Evolutionary conservation across 2,797 vertebrate species (phyloP), one percentile per base, ranked within the genome.

Genomic region (Gastrophryne carolinensis): DNA sequence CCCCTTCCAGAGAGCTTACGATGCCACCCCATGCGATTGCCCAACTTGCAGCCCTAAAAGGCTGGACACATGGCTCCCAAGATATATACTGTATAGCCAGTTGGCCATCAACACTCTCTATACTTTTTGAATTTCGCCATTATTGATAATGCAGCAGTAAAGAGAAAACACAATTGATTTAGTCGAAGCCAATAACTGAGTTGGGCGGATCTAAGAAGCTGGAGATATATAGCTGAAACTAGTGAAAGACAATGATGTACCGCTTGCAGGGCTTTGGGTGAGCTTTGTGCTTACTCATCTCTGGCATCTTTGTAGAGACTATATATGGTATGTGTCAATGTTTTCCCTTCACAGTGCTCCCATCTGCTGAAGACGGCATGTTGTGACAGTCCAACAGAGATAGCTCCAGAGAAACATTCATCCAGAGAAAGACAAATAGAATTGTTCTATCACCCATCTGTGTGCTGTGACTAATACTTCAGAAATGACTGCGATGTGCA

Each of bases 381-480:
- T 77, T 71, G 32, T 77, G 74, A 77, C 66, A 56, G 35, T 32
- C 56, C 27, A 8, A 29, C 58, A 54, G 57, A 63, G 64, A 41
- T 44, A 26, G 26, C 58, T 70, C 21, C 2, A 66, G 35, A 65
- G 15, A 56, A 69, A 64, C 54, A 41, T 29, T 39, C 44, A 41
- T 30, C 32, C 47, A 12, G 5, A 65, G 50, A 56, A 49, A 64
- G 44, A 41, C 29, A 41, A 39, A 56, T 65, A 29, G 32, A 39
- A 63, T 66, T 65, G 39, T 74, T 74, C 39, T 74, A 15, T 19
- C 37, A 32, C 58, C 72, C 72, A 74, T 74, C 72, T 74, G 72
- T 74, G 62, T 30, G 29, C 2, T 2, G 21, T 74, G 72, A 57
- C 29, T 65, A 74, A 34, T 26, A 26, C 30, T 3, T 21, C 49